These are phyloP conservation scores for Tichodroma muraria DNA, from an alignment of 2,113 vertebrate species.

Conservation along the genomic window DNA sequence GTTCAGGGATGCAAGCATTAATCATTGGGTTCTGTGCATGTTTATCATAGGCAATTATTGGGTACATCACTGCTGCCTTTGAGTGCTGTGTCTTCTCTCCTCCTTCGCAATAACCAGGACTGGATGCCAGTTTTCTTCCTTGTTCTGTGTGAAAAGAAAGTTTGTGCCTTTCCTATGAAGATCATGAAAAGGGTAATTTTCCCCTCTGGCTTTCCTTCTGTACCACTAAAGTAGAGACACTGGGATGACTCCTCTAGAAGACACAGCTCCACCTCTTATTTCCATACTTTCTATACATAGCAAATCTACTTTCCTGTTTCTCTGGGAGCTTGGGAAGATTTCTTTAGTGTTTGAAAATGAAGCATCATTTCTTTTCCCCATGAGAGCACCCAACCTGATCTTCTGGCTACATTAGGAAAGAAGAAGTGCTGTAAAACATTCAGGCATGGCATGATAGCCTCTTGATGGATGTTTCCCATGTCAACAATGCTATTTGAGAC, in stretches of 20 bases:
- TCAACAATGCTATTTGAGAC: background rate
- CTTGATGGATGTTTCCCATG: background rate
- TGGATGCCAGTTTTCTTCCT: background rate
- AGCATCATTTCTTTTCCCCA: background rate
- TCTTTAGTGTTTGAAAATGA: background rate
- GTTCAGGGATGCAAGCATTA: background rate
- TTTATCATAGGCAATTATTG: background rate
- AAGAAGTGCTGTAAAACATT: background rate
- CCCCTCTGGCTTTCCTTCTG: background rate
- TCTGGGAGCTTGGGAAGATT: background rate
- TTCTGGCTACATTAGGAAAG: background rate
- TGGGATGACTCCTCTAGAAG: background rate
- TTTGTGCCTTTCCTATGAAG: background rate
- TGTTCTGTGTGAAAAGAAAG: background rate
- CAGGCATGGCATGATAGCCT: background rate
- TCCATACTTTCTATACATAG: background rate
- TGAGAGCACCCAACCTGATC: background rate
- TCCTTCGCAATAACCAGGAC: background rate
- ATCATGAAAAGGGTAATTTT: background rate
- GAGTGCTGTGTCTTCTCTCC: background rate
- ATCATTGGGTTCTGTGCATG: background rate
- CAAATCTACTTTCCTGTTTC: background rate
- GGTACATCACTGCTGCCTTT: background rate
- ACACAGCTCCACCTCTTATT: background rate
- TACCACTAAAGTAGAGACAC: background rate